Conservation (phyloP, 2,888 invertebrate genomes). For the Reticulitermes lucifugus region DNA sequence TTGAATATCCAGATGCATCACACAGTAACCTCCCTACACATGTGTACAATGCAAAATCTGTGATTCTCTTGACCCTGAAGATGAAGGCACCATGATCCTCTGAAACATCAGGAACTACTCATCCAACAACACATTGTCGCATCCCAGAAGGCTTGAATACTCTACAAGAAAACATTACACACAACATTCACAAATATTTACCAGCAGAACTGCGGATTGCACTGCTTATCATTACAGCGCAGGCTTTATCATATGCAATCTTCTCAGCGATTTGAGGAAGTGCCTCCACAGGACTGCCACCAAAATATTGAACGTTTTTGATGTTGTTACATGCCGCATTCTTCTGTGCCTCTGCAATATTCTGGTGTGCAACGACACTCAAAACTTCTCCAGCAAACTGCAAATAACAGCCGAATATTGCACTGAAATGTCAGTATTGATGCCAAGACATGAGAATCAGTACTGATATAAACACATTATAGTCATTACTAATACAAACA, state of each 20-base stretch:
- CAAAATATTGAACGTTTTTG: background rate
- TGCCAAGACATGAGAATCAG: too few species aligned
- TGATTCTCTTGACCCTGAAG: too few species aligned
- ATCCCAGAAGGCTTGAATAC: too few species aligned
- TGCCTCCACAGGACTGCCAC: background rate
- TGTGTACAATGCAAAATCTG: too few species aligned
- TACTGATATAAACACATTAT: too few species aligned
- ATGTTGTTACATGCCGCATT: background rate
- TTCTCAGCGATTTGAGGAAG: background rate
- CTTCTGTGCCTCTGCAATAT: background rate
- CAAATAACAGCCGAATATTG: background rate
- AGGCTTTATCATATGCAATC: background rate
- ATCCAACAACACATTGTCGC: too few species aligned
- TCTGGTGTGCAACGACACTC: background rate
- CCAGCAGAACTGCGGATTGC: background rate
- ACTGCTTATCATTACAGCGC: background rate
- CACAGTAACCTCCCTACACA: too few species aligned
- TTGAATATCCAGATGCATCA: too few species aligned
- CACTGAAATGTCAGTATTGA: background rate
- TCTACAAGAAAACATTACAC: too few species aligned
- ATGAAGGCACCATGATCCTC: too few species aligned
- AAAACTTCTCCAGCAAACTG: conserved; percentile 1
- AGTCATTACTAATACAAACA: too few species aligned
- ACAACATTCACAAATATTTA: background rate
- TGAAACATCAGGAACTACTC: too few species aligned